A percentile compares a stretch with the other conserved stretches of the same genome.
Evolutionary conservation across 2,888 invertebrate species (phyloP).

Genomic region (Anthophora plumipes): DNA sequence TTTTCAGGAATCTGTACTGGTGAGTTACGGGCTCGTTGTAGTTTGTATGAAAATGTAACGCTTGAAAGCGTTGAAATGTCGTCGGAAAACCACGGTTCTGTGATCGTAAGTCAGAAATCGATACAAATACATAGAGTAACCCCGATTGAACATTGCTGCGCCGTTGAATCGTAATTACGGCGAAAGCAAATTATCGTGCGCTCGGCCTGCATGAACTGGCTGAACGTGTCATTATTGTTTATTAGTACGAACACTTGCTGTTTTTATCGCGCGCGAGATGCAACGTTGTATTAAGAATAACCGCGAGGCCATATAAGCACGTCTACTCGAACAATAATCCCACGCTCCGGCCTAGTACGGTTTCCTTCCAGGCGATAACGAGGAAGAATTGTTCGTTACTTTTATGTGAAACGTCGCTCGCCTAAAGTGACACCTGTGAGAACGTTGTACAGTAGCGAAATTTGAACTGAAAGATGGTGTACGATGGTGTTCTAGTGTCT

Average conservation of each 20-base stretch:
- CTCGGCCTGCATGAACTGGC: slow-evolving; percentile 47
- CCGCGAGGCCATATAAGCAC: slow-evolving; percentile 40
- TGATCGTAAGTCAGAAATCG: slow-evolving; percentile 39
- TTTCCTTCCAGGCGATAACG: slow-evolving; percentile 30
- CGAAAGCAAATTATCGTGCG: slow-evolving; percentile 55
- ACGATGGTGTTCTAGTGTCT: too few relatives aligned
- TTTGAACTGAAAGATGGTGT: slow-evolving; percentile 1
- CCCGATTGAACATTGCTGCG: background rate
- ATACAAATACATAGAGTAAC: slow-evolving; percentile 12
- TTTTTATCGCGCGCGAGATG: slow-evolving; percentile 52
- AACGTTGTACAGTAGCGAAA: background rate
- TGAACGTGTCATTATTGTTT: slow-evolving; percentile 62
- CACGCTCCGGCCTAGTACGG: slow-evolving; percentile 39
- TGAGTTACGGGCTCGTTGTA: background rate
- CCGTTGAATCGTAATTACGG: slow-evolving; percentile 52
- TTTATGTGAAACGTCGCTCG: background rate
- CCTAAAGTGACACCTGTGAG: slow-evolving; percentile 5
- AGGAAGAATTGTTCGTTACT: slow-evolving; percentile 24
- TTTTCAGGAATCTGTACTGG: slow-evolving; percentile 19
- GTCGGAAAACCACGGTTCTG: slow-evolving; percentile 26
- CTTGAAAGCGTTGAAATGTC: slow-evolving; percentile 33
- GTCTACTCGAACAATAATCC: slow-evolving; percentile 45
- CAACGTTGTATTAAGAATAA: slow-evolving; percentile 50
- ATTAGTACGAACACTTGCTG: slow-evolving; percentile 47
- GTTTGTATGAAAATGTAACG: slow-evolving; percentile 34